Conservation (phyloP, 64 coral and sea anemone species). For the Montipora sp. region DNA sequence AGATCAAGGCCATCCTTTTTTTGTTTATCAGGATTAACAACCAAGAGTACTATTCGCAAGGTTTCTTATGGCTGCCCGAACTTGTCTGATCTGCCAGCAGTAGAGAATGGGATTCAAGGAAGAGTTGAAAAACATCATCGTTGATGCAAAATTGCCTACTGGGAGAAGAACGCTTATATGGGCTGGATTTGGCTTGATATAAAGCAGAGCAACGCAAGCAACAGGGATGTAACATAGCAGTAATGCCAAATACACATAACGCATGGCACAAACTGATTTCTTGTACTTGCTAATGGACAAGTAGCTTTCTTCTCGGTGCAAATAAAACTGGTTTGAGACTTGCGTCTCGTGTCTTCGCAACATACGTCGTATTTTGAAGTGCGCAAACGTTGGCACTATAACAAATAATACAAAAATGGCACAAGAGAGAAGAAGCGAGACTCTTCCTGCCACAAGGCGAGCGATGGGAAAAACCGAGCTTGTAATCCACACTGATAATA, state of each 20-base stretch:
- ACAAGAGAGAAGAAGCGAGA: constrained; percentile 1
- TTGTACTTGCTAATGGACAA: constrained; percentile 43
- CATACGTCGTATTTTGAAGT: constrained; percentile 15
- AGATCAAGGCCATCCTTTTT: too few relatives aligned
- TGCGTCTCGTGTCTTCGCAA: constrained; percentile 5
- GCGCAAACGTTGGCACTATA: constrained; percentile 17
- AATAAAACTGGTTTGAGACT: constrained; percentile 27
- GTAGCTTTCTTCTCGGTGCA: constrained; percentile 40
- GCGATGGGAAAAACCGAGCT: constrained; percentile 32
- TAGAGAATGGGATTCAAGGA: constrained; percentile 30
- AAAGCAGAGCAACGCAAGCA: constrained; percentile 1
- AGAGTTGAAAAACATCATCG: constrained; percentile 22
- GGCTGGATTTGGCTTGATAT: neutral
- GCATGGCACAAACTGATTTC: constrained; percentile 25
- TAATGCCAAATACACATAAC: constrained; percentile 3
- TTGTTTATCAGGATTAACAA: neutral
- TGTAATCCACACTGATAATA: constrained; percentile 7
- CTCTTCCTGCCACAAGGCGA: neutral
- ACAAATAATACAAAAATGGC: constrained; percentile 15
- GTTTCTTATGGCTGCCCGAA: constrained; percentile 6
- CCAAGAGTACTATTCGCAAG: neutral
- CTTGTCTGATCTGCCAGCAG: constrained; percentile 31
- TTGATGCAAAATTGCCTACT: constrained; percentile 21
- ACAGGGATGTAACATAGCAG: constrained; percentile 38
- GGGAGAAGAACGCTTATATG: neutral